These are phyloP conservation scores for Leucophenga montana DNA, from an alignment of 2,888 invertebrate species.

Conservation along the genomic window DNA sequence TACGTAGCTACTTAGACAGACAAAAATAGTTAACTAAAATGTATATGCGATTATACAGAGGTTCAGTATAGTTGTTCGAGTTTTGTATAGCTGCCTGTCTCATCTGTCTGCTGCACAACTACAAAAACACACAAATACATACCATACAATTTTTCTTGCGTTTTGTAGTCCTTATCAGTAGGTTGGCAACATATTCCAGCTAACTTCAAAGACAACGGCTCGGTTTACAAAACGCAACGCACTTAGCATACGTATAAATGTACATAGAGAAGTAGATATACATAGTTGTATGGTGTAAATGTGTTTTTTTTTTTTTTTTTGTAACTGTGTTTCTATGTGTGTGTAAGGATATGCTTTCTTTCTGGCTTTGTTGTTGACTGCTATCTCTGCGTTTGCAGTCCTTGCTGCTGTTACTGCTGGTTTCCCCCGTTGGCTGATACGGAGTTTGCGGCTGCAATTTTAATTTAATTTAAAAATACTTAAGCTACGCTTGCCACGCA, in stretches of 20 bases:
- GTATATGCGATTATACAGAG: not conserved
- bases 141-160: not conserved
- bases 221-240: not conserved
- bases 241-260: not conserved
- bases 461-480: slow-evolving; percentile 62
- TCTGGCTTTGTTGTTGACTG: slow-evolving; percentile 35
- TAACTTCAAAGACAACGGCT: not conserved
- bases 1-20: not conserved
- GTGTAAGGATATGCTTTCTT: slow-evolving; percentile 3
- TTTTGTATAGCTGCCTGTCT: not conserved
- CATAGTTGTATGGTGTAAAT: no score
- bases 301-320: no score
- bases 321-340: no score
- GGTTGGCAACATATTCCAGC: slow-evolving; percentile 3
- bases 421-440: slow-evolving; percentile 33
- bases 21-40: not conserved
- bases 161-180: slow-evolving; percentile 17
- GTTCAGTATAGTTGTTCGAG: not conserved
- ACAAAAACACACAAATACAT: no score
- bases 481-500: slow-evolving; percentile 38
- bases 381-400: slow-evolving; percentile 38
- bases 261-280: not conserved
- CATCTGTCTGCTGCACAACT: not conserved
- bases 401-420: slow-evolving; percentile 30
- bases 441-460: slow-evolving; percentile 51